Percentiles rank a stretch among this genome's conserved stretches.
Evolutionary conservation across 35 echinoderm and acorn worm species (phyloP).

Genomic region (Apostichopus japonicus): DNA sequence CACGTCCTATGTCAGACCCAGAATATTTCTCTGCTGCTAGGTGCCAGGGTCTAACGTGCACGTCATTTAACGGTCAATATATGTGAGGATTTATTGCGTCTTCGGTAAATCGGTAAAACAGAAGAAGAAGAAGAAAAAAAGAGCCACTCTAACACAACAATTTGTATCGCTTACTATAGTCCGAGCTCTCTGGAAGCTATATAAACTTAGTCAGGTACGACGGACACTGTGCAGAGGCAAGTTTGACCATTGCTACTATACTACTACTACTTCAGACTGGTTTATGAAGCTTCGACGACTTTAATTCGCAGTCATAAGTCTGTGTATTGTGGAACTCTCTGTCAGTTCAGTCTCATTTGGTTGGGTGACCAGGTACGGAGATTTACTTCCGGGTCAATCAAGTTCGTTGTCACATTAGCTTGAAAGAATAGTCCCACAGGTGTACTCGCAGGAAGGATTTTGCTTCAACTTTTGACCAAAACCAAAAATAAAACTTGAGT

Average conservation of each 20-base stretch:
- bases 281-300: slow-evolving; percentile 25
- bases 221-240: not conserved
- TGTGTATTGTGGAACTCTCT: slow-evolving; percentile 31
- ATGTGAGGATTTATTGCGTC: slow-evolving; percentile 48
- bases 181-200: slow-evolving; percentile 13
- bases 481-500: too few relatives aligned
- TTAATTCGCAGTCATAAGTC: slow-evolving; percentile 38
- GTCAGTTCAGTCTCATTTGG: slow-evolving; percentile 6
- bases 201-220: slow-evolving; percentile 25
- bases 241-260: slow-evolving; percentile 45
- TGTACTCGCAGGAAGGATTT: too few relatives aligned
- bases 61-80: slow-evolving; percentile 64
- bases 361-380: not conserved
- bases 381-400: slow-evolving; percentile 54
- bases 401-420: slow-evolving; percentile 24
- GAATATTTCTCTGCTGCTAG: not conserved
- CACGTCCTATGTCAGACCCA: slow-evolving; percentile 8
- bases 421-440: slow-evolving; percentile 4
- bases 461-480: too few relatives aligned
- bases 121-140: too few relatives aligned
- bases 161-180: not conserved
- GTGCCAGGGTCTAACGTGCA: not conserved
- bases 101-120: slow-evolving; percentile 51
- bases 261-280: slow-evolving; percentile 16
- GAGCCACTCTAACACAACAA: slow-evolving; percentile 24